Percentiles rank a stretch among this genome's conserved stretches.
These are phyloP conservation scores for Halichoeres trimaculatus DNA, from an alignment of 2,113 vertebrate genomes.

Conservation along the genomic window DNA sequence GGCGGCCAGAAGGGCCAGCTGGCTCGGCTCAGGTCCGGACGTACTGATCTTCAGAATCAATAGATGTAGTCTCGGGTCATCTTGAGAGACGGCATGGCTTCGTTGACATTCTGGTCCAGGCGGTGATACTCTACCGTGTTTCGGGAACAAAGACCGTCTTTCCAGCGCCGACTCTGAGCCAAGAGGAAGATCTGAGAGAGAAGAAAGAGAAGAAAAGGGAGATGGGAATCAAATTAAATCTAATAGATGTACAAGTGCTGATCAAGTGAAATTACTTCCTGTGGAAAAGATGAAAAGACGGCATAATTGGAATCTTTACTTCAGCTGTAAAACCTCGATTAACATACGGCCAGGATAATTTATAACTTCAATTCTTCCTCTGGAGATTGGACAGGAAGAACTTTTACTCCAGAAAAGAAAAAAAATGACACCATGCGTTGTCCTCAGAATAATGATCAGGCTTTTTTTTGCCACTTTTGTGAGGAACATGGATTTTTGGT, in stretches of 20 bases:
- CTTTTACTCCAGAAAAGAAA: not conserved
- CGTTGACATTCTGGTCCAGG: conserved; percentile 94
- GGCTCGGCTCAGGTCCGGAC: conserved; percentile 24
- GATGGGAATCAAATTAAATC: conserved; percentile 13
- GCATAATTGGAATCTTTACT: conserved; percentile 4
- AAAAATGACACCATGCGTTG: not conserved
- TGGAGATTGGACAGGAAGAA: not conserved
- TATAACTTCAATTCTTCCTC: conserved; percentile 2
- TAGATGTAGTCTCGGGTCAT: conserved; percentile 96
- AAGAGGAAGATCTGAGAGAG: conserved; percentile 89
- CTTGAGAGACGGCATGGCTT: conserved; percentile 98
- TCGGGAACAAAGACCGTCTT: conserved; percentile 92
- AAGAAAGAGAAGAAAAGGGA: not conserved
- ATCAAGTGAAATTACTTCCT: conserved; percentile 13
- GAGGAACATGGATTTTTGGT: no score
- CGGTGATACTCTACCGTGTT: conserved; percentile 91
- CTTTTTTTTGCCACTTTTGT: no score
- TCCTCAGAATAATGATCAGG: not conserved
- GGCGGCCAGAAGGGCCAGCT: conserved; percentile 10
- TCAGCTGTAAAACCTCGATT: conserved; percentile 6
- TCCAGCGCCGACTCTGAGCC: conserved; percentile 93
- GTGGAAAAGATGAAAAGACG: conserved; percentile 15
- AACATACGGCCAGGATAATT: not conserved
- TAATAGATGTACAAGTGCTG: conserved; percentile 12
- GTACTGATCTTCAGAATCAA: conserved; percentile 72